Evolutionary conservation across 2,113 vertebrate genomes (phyloP).

Genomic region (Psephotus haematonotus): DNA sequence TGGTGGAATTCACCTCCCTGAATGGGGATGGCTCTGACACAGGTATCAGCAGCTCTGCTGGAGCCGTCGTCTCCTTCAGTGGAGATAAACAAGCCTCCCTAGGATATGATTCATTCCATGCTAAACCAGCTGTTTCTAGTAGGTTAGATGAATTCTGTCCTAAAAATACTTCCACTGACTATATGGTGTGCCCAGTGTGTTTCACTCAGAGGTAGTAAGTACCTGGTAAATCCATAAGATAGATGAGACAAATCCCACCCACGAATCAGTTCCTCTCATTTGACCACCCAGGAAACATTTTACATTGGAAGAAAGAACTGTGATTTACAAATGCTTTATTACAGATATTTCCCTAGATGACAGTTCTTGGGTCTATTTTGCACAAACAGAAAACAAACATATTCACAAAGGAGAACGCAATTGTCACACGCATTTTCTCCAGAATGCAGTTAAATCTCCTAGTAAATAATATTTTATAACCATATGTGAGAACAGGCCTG

Average conservation of each 20-base stretch:
- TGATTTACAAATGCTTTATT: not conserved
- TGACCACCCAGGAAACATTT: not conserved
- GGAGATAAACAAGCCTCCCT: not conserved
- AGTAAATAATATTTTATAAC: not conserved
- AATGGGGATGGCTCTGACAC: not conserved
- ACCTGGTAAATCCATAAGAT: not conserved
- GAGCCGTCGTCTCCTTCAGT: not conserved
- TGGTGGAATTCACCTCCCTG: not conserved
- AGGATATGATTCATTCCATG: not conserved
- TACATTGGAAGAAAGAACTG: not conserved
- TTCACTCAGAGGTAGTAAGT: not conserved
- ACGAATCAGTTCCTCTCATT: not conserved
- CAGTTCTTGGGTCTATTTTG: not conserved
- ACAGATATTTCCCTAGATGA: not conserved
- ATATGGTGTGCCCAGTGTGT: not conserved
- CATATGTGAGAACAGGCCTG: not conserved
- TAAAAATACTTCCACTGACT: not conserved
- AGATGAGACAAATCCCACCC: not conserved
- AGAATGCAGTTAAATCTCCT: not conserved
- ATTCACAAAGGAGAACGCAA: not conserved
- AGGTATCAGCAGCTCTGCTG: not conserved
- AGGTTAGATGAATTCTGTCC: not conserved
- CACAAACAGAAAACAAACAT: not conserved
- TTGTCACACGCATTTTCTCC: not conserved
- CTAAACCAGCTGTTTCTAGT: not conserved